These are phyloP conservation scores for Psittacara wagleri DNA, from an alignment of 2,113 vertebrate species.

Conservation along the genomic window DNA sequence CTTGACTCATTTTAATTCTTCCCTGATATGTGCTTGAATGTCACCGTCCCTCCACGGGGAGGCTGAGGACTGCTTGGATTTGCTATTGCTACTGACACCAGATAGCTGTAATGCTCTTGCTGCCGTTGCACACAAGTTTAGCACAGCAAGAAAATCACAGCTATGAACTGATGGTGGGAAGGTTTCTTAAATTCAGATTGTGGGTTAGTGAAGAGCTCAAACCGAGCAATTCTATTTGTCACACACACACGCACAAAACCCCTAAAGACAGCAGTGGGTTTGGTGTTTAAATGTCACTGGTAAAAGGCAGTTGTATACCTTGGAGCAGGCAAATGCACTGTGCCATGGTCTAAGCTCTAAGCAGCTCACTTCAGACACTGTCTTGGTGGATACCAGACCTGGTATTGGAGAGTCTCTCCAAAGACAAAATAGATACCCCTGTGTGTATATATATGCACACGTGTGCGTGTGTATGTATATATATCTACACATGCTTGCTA, in stretches of 20 bases:
- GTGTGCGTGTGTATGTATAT: neutral
- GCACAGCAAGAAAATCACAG: neutral
- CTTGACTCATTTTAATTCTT: neutral
- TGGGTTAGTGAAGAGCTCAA: neutral
- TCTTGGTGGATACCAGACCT: neutral
- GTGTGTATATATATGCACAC: neutral
- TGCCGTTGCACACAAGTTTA: neutral
- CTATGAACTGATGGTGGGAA: neutral
- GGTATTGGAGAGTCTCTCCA: neutral
- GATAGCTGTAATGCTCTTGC: neutral
- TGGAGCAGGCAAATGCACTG: neutral
- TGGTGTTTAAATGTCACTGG: neutral
- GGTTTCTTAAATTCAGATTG: neutral
- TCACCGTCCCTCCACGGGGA: neutral
- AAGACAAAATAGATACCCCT: neutral
- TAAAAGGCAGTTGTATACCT: neutral
- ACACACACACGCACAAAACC: fast-evolving
- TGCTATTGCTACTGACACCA: neutral
- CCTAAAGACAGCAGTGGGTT: neutral
- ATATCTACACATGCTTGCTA: neutral
- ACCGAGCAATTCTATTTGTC: neutral
- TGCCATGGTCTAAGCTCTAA: neutral
- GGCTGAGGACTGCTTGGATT: neutral
- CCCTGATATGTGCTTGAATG: neutral
- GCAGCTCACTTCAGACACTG: neutral